These are phyloP conservation scores for Bufo bufo DNA, from an alignment of 2,113 vertebrate species.

Conservation along the genomic window DNA sequence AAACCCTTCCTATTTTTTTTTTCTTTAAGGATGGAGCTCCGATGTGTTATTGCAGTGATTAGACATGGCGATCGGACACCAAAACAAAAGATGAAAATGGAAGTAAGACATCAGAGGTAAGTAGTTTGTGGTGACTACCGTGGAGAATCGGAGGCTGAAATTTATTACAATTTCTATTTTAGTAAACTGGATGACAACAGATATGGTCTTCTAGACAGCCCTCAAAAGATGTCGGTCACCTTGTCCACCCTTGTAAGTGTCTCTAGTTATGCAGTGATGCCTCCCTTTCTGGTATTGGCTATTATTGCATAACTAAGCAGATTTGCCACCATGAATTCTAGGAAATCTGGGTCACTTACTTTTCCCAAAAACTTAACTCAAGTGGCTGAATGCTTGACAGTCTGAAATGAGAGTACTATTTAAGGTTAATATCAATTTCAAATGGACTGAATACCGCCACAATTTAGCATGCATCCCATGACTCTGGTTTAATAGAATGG, in stretches of 20 bases:
- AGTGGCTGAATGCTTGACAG: neutral
- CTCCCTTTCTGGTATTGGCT: neutral
- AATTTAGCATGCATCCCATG: too few species aligned
- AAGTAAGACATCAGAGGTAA: slow-evolving; percentile 83
- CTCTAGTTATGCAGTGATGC: neutral
- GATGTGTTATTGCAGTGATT: slow-evolving; percentile 84
- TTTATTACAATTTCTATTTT: neutral
- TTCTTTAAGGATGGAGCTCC: slow-evolving; percentile 84
- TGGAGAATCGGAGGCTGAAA: neutral
- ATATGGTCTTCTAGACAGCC: too few species aligned
- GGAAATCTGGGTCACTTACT: neutral
- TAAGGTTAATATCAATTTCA: too few species aligned
- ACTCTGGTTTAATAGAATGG: too few species aligned
- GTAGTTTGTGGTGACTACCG: slow-evolving; percentile 21
- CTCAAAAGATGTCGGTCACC: too few species aligned
- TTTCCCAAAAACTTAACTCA: neutral
- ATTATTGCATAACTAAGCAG: neutral
- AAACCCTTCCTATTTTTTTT: neutral
- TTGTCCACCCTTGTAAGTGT: neutral
- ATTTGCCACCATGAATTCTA: neutral
- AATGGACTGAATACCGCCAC: too few species aligned
- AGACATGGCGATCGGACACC: slow-evolving; percentile 81
- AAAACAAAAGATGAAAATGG: slow-evolving; percentile 87
- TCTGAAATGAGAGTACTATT: neutral
- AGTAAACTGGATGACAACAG: too few species aligned